phyloP scores from a whole-genome alignment of 2,797 vertebrate genomes.

The Sebastes nivosus region DNA sequence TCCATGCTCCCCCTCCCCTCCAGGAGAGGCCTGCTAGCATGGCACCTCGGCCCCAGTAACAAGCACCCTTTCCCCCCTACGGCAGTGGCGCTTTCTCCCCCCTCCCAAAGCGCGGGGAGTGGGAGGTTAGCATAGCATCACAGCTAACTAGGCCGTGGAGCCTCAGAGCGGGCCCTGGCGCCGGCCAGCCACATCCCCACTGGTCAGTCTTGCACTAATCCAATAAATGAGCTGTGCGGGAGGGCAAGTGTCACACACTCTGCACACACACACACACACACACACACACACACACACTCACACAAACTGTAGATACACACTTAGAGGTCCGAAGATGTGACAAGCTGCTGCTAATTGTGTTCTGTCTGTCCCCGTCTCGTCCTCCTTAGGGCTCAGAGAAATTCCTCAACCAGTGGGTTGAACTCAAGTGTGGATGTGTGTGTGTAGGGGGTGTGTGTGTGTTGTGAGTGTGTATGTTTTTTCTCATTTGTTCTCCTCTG shows the following conservation, averaged over 20 bases:
- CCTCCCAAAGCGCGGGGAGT: slow-evolving; percentile 27
- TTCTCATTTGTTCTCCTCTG: background rate
- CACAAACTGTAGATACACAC: slow-evolving; percentile 44
- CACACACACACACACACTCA: slow-evolving; percentile 10
- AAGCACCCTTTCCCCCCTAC: slow-evolving; percentile 60
- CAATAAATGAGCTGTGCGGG: slow-evolving; percentile 78
- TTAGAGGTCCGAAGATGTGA: slow-evolving; percentile 65
- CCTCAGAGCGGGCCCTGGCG: slow-evolving; percentile 70
- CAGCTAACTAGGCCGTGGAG: slow-evolving; percentile 66
- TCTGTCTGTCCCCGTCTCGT: slow-evolving; percentile 64
- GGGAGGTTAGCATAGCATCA: slow-evolving; percentile 68
- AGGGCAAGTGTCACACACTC: slow-evolving; percentile 75
- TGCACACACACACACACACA: slow-evolving; percentile 47
- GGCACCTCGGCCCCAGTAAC: slow-evolving; percentile 69
- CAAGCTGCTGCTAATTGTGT: slow-evolving; percentile 72
- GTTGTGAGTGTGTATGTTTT: background rate
- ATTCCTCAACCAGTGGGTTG: slow-evolving; percentile 55
- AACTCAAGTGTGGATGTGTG: background rate
- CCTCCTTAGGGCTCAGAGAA: slow-evolving; percentile 43
- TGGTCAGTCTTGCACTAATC: slow-evolving; percentile 80
- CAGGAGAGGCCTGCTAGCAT: slow-evolving; percentile 55
- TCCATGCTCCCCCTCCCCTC: slow-evolving; percentile 38
- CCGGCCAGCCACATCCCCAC: slow-evolving; percentile 73
- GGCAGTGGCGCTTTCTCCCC: slow-evolving; percentile 33
- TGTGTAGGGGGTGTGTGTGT: no score